Percentiles rank a stretch among this genome's conserved stretches.
phyloP scores from a whole-genome alignment of 2,113 vertebrate genomes.

The Lampris incognitus region DNA sequence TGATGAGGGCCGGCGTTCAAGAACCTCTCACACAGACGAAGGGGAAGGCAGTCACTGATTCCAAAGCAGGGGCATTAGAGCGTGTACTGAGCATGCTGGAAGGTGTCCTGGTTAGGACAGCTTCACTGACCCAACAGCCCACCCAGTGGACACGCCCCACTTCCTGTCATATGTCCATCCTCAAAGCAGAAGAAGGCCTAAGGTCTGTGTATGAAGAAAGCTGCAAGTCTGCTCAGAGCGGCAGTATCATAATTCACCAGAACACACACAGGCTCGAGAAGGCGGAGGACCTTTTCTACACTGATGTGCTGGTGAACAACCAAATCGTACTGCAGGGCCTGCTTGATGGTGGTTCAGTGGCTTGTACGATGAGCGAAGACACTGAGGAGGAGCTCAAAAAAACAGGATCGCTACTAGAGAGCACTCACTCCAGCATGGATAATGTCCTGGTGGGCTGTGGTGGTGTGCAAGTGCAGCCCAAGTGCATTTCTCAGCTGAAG shows the following conservation, averaged over 20 bases:
- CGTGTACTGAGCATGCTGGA: too few relatives aligned
- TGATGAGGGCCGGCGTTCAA: too few relatives aligned
- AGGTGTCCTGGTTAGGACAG: too few relatives aligned
- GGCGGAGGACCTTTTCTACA: slow-evolving; percentile 16
- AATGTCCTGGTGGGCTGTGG: not conserved
- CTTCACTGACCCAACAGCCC: too few relatives aligned
- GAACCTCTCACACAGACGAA: too few relatives aligned
- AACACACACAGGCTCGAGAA: slow-evolving; percentile 15
- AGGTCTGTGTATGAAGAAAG: not conserved
- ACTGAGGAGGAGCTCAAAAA: not conserved
- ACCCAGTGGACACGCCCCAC: too few relatives aligned
- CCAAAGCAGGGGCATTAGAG: too few relatives aligned
- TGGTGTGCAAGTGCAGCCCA: not conserved
- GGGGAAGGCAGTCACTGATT: too few relatives aligned
- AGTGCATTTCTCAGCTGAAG: not conserved
- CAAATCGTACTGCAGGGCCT: not conserved
- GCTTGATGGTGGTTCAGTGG: too few relatives aligned
- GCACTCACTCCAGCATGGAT: not conserved
- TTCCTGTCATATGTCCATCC: not conserved
- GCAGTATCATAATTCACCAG: not conserved
- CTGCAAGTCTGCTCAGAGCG: not conserved
- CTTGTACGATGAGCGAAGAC: too few relatives aligned
- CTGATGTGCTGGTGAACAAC: not conserved
- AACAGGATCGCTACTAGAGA: not conserved
- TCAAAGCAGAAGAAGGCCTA: not conserved